A percentile compares a stretch with the other conserved stretches of the same genome.
phyloP scores from a whole-genome alignment of 2,113 vertebrate genomes.

The Trachemys scripta region DNA sequence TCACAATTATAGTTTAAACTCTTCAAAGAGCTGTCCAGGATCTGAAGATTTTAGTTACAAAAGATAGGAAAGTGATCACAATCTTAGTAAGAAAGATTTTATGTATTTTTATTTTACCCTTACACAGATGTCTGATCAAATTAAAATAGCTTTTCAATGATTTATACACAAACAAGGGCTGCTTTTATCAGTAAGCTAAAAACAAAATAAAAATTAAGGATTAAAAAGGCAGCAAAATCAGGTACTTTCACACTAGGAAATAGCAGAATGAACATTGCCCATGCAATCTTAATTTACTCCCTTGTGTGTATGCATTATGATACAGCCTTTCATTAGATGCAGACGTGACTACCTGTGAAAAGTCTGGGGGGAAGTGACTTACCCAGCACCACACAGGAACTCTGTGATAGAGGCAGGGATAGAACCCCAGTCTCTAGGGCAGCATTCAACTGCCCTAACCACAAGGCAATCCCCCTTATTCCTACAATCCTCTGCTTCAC shows the following conservation, averaged over 20 bases:
- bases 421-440: neutral
- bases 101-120: neutral
- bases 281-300: neutral
- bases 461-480: neutral
- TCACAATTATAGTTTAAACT: neutral
- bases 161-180: neutral
- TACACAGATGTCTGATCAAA: neutral
- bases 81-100: neutral
- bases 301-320: neutral
- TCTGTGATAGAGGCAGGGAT: neutral
- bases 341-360: neutral
- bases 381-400: neutral
- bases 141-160: neutral
- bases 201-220: neutral
- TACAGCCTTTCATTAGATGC: neutral
- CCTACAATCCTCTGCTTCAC: neutral
- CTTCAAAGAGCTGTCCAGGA: neutral
- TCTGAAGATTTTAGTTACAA: neutral
- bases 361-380: neutral
- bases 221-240: neutral
- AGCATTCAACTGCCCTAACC: neutral
- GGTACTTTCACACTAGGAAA: neutral
- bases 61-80: neutral
- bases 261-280: neutral
- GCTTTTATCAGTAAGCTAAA: neutral